A percentile compares a stretch with the other conserved stretches of the same genome.
These are phyloP conservation scores for Chiridota heheva DNA, from an alignment of 35 echinoderm and acorn worm genomes.

Conservation along the genomic window DNA sequence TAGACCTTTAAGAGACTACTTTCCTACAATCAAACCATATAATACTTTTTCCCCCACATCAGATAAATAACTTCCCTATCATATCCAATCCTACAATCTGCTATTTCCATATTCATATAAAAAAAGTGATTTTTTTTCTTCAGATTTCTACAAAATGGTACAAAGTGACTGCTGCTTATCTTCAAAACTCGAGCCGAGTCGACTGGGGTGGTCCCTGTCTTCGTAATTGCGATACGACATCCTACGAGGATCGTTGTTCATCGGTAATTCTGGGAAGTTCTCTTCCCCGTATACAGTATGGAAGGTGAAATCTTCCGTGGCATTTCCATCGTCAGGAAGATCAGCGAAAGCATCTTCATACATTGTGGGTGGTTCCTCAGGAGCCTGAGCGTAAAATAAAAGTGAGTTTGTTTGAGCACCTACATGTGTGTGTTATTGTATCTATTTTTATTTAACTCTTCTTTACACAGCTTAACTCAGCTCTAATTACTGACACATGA, in stretches of 20 bases:
- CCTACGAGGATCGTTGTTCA: slow-evolving; percentile 14
- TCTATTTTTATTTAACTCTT: too few relatives aligned
- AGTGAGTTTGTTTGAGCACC: neutral
- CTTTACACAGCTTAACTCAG: neutral
- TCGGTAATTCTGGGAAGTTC: neutral
- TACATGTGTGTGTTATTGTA: neutral
- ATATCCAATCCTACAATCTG: too few relatives aligned
- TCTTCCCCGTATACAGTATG: slow-evolving; percentile 29
- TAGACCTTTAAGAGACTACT: too few relatives aligned
- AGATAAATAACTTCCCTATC: too few relatives aligned
- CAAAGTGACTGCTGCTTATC: neutral
- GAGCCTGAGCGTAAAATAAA: neutral
- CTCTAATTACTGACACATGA: neutral
- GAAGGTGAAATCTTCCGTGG: slow-evolving; percentile 6
- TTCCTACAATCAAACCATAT: too few relatives aligned
- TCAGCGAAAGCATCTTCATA: slow-evolving; percentile 26
- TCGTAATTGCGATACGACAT: slow-evolving; percentile 25
- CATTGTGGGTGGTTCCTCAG: slow-evolving; percentile 5
- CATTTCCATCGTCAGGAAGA: neutral
- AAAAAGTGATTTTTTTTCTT: too few relatives aligned
- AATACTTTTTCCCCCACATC: too few relatives aligned
- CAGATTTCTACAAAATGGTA: slow-evolving; percentile 2
- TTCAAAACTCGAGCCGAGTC: neutral
- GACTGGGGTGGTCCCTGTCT: neutral
- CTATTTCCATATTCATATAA: too few relatives aligned